These are phyloP conservation scores for Sarcophaga bullata DNA, from an alignment of 1,140 invertebrate genomes.

Conservation along the genomic window DNA sequence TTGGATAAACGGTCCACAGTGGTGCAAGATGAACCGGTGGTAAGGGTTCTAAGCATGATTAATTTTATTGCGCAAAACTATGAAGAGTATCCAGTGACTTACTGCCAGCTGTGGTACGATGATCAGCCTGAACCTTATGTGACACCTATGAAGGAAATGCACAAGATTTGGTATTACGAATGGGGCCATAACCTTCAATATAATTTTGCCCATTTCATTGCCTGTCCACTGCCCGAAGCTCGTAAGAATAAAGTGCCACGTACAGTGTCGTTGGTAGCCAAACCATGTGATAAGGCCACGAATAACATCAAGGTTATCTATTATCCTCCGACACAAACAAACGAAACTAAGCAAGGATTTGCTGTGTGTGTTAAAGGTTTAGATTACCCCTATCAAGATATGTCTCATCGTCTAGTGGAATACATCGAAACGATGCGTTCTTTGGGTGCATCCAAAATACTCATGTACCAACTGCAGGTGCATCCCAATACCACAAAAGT, in stretches of 20 bases:
- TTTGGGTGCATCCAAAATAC: slow-evolving; percentile 89
- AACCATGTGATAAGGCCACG: slow-evolving; percentile 79
- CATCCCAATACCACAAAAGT: slow-evolving; percentile 89
- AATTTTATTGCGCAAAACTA: slow-evolving; percentile 76
- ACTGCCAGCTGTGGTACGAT: slow-evolving; percentile 90
- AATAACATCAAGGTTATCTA: slow-evolving; percentile 86
- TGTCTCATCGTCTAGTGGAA: slow-evolving; percentile 86
- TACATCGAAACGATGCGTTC: slow-evolving; percentile 89
- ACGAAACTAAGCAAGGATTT: slow-evolving; percentile 74
- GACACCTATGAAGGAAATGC: slow-evolving; percentile 81
- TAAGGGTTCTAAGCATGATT: slow-evolving; percentile 87
- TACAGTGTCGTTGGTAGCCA: slow-evolving; percentile 83
- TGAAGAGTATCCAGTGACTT: slow-evolving; percentile 78
- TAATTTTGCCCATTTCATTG: slow-evolving; percentile 85
- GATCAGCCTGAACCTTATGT: slow-evolving; percentile 77
- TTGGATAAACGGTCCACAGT: slow-evolving; percentile 80
- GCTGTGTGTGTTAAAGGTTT: slow-evolving; percentile 93
- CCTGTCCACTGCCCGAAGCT: slow-evolving; percentile 79
- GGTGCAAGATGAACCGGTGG: slow-evolving; percentile 73
- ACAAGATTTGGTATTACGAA: slow-evolving; percentile 88
- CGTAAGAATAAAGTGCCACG: slow-evolving; percentile 77
- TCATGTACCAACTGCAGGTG: slow-evolving; percentile 83
- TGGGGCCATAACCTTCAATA: slow-evolving; percentile 89
- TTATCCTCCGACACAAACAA: slow-evolving; percentile 68
- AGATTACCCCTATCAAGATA: slow-evolving; percentile 85